Percentiles rank a stretch among this genome's conserved stretches.
phyloP scores from a whole-genome alignment of 2,113 vertebrate genomes.

The Pseudonaja textilis region DNA sequence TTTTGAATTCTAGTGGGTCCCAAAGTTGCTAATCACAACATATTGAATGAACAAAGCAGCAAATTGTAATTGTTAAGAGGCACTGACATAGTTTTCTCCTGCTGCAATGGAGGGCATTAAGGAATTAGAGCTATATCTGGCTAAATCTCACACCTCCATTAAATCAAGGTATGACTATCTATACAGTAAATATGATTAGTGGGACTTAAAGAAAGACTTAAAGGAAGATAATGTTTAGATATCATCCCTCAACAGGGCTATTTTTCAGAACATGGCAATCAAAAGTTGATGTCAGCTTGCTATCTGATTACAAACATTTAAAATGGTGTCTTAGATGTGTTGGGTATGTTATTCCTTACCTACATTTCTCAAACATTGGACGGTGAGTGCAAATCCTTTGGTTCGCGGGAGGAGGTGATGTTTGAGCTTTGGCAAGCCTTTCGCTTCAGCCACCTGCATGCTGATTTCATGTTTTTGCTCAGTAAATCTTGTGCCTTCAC shows the following conservation, averaged over 20 bases:
- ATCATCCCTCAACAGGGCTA: not conserved
- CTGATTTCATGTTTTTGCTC: conserved; percentile 91
- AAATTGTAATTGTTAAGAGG: not conserved
- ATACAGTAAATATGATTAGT: too few relatives aligned
- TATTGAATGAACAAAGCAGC: not conserved
- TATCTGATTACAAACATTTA: not conserved
- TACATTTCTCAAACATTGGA: conserved; percentile 88
- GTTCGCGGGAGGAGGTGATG: conserved; percentile 94
- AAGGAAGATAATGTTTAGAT: not conserved
- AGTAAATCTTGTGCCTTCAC: conserved; percentile 95
- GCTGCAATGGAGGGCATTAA: not conserved
- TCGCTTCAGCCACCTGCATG: conserved; percentile 94
- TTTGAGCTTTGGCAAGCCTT: conserved; percentile 92
- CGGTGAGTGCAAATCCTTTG: conserved; percentile 91
- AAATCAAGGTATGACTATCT: not conserved
- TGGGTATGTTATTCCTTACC: conserved; percentile 77
- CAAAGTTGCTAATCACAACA: not conserved
- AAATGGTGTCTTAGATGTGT: conserved; percentile 23
- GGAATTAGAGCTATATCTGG: not conserved
- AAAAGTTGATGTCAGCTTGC: not conserved
- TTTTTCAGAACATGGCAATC: not conserved
- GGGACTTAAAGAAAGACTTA: not conserved
- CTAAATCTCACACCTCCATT: not conserved
- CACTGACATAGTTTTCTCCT: not conserved
- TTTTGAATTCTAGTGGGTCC: not conserved